phyloP scores from a whole-genome alignment of 2,888 invertebrate genomes.

The Alloplasta piceator region DNA sequence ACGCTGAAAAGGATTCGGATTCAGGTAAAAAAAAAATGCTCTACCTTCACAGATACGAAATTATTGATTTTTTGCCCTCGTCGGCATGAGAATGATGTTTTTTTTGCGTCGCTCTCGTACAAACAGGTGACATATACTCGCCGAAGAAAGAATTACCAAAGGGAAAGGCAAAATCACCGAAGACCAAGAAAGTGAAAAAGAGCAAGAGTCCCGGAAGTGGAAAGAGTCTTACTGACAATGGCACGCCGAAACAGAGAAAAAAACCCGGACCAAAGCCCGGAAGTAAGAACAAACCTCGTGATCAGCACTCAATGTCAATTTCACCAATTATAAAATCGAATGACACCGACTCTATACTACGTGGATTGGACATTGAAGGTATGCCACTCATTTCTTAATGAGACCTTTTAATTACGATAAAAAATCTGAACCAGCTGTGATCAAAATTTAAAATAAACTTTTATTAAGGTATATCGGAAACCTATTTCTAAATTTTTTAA shows the following conservation, averaged over 20 bases:
- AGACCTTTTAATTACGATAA: too few species aligned
- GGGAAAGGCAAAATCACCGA: constrained; percentile 78
- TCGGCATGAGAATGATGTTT: too few species aligned
- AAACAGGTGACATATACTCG: constrained; percentile 79
- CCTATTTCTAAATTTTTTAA: too few species aligned
- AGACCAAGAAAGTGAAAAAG: constrained; percentile 75
- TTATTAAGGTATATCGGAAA: too few species aligned
- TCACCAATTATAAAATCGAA: constrained; percentile 71
- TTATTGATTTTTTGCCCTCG: too few species aligned
- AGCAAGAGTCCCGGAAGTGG: constrained; percentile 76
- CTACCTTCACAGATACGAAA: neutral
- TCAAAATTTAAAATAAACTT: too few species aligned
- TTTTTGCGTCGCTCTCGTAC: too few species aligned
- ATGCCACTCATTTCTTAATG: neutral
- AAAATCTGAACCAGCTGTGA: too few species aligned
- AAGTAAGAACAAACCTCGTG: constrained; percentile 79
- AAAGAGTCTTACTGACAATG: constrained; percentile 76
- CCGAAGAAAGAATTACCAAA: constrained; percentile 78
- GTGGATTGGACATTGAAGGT: constrained; percentile 63
- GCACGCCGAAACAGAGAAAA: constrained; percentile 79
- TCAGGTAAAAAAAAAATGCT: constrained; percentile 75
- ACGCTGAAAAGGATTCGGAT: constrained; percentile 82
- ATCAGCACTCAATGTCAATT: constrained; percentile 68
- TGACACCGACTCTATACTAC: constrained; percentile 67
- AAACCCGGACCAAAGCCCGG: constrained; percentile 82